These are phyloP conservation scores for Synanthedon tipuliformis DNA, from an alignment of 2,888 invertebrate genomes.

Conservation along the genomic window DNA sequence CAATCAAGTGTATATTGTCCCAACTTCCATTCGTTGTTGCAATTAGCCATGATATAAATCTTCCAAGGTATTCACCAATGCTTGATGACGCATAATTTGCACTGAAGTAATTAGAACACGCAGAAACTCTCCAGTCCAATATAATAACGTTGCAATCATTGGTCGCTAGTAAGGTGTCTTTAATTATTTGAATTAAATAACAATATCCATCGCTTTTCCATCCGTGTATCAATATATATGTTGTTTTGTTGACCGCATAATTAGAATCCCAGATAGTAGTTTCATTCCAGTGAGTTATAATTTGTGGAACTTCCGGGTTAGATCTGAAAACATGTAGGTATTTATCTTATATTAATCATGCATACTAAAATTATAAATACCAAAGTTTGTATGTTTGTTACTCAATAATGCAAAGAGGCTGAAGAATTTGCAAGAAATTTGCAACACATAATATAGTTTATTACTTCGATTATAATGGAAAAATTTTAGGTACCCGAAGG, in stretches of 20 bases:
- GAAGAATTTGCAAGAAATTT: too few relatives aligned
- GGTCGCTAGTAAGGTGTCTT: slow-evolving; percentile 32
- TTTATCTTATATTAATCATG: too few relatives aligned
- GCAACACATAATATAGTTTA: too few relatives aligned
- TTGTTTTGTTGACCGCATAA: slow-evolving; percentile 23
- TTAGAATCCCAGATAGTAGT: slow-evolving; percentile 27
- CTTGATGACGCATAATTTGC: slow-evolving; percentile 28
- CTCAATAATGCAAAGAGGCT: too few relatives aligned
- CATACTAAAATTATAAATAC: too few relatives aligned
- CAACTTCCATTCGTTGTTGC: slow-evolving; percentile 37
- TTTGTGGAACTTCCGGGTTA: slow-evolving; percentile 23
- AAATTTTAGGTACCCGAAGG: too few relatives aligned
- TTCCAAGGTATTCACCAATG: slow-evolving; percentile 36
- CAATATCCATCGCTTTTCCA: slow-evolving; percentile 40
- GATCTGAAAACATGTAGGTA: slow-evolving; percentile 12
- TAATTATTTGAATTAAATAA: slow-evolving; percentile 27
- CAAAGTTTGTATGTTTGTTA: too few relatives aligned
- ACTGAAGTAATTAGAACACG: slow-evolving; percentile 20
- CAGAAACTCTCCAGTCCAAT: slow-evolving; percentile 36
- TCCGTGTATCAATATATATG: slow-evolving; percentile 42
- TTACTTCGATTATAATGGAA: too few relatives aligned
- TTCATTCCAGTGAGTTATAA: slow-evolving; percentile 28
- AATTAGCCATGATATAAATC: slow-evolving; percentile 42
- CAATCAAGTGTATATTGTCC: slow-evolving; percentile 45
- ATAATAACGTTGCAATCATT: slow-evolving; percentile 39